phyloP scores from a whole-genome alignment of 2,113 vertebrate species.

The Oxyura jamaicensis region DNA sequence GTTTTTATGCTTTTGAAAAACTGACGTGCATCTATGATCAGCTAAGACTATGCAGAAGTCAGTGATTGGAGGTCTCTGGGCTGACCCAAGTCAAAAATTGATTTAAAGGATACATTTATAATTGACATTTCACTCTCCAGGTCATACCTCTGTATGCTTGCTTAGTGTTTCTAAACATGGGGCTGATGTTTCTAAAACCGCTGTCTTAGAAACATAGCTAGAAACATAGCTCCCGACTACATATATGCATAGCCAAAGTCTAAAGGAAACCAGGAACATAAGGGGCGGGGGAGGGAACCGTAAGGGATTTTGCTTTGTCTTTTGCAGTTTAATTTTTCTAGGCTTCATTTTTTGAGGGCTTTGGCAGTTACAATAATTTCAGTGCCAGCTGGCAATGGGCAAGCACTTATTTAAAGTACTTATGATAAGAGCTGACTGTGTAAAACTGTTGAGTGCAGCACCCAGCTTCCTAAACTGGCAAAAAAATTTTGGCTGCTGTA shows the following conservation, averaged over 20 bases:
- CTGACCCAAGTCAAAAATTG: background rate
- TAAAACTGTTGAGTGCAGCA: background rate
- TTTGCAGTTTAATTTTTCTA: background rate
- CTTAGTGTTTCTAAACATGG: background rate
- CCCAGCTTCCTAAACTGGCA: background rate
- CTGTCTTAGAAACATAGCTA: background rate
- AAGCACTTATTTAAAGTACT: background rate
- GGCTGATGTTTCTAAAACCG: background rate
- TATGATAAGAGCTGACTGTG: background rate
- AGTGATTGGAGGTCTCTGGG: background rate
- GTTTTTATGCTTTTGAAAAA: background rate
- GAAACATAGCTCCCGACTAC: background rate
- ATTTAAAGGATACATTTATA: background rate
- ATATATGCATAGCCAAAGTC: background rate
- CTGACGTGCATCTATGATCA: background rate
- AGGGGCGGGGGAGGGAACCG: background rate
- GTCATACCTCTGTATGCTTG: background rate
- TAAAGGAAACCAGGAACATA: background rate
- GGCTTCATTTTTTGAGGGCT: background rate
- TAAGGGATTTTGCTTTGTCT: background rate
- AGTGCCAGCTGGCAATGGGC: background rate
- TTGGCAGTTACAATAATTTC: background rate
- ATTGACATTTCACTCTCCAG: background rate
- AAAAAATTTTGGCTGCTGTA: background rate
- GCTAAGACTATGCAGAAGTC: background rate